Evolutionary conservation across 2,797 vertebrate genomes (phyloP).

Genomic region (Nothura maculosa): DNA sequence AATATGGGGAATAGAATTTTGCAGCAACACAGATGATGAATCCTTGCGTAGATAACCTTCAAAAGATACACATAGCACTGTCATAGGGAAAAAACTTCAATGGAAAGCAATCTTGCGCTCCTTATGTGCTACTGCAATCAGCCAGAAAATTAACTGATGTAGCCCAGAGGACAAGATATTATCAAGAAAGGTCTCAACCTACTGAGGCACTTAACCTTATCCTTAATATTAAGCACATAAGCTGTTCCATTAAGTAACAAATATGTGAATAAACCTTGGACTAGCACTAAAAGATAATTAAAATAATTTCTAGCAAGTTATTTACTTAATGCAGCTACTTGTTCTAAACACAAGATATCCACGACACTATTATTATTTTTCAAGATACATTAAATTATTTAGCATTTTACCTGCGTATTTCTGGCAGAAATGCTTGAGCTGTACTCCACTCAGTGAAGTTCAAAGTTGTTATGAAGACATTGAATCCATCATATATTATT

Average conservation of each 20-base stretch:
- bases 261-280: not conserved
- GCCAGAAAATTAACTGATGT: constrained; percentile 19
- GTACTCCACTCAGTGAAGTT: not conserved
- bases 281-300: constrained; percentile 11
- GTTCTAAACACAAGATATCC: rapidly evolving
- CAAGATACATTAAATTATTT: not conserved
- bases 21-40: constrained; percentile 5
- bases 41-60: constrained; percentile 31
- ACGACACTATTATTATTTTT: not conserved
- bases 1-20: constrained; percentile 39
- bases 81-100: constrained; percentile 33
- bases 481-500: not conserved
- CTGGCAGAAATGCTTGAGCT: not conserved
- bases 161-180: constrained; percentile 1
- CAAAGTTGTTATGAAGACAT: not conserved
- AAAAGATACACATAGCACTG: not conserved
- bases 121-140: constrained; percentile 7
- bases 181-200: constrained; percentile 23
- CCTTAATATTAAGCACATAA: constrained; percentile 18
- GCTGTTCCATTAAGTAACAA: not conserved
- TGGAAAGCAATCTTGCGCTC: constrained; percentile 50
- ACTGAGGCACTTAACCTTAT: constrained; percentile 36
- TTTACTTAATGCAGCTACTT: not conserved
- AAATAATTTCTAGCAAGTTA: not conserved
- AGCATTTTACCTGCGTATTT: not conserved